Base-by-base conservation (phyloP, 1,140 invertebrate species). In the Tetramorium simillimum region DNA sequence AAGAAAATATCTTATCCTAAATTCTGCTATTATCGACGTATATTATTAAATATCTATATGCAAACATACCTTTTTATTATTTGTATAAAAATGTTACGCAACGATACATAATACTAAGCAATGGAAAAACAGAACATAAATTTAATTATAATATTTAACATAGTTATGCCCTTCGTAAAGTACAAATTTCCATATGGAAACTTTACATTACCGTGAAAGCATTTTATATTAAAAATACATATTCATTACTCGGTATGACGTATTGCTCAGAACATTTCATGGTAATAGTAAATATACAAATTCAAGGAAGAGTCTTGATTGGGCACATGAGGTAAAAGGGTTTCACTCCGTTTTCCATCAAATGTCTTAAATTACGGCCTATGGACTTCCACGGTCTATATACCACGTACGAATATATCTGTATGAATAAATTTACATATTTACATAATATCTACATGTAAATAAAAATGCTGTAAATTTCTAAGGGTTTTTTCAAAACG, bases 1-100 rank as follows among this genome's bases (percentile, higher is more conserved):
- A 95, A 73, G 72, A 37, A 49, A 62, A 62, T 43, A 37, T 46
- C 14, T 73, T 46, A 40, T 33, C 18, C 0, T 10, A 62, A 10
- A 84, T 37, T 84, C 2, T 46, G 12, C 16, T 18, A 6, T 18
- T 33, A 69, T 33, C 33, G n/a, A 56, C 24, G 28, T 7, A 14
- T 10, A 40, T 16, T 1, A 53, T 40, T 33, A 63, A 28, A 6
- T 28, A 21, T 51, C 2, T 7, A 16, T 21, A 40, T 33, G 3
- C 33, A 33, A 33, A 33, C 33, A 33, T 33, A 24, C 43, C 33
- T 65, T 1, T 37, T 51, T 10, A 3, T 40, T 49, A 21, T 18
- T 75, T 75, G 2, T 33, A 28, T n/a, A 1, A 51, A 72, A 72
- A 51, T 51, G 16, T 40, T n/a, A 37, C 18, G 4, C 6, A 28